Evolutionary conservation across 2,888 invertebrate species (phyloP), one percentile per base, ranked within the genome.

Genomic region (Alsophila aescularia): DNA sequence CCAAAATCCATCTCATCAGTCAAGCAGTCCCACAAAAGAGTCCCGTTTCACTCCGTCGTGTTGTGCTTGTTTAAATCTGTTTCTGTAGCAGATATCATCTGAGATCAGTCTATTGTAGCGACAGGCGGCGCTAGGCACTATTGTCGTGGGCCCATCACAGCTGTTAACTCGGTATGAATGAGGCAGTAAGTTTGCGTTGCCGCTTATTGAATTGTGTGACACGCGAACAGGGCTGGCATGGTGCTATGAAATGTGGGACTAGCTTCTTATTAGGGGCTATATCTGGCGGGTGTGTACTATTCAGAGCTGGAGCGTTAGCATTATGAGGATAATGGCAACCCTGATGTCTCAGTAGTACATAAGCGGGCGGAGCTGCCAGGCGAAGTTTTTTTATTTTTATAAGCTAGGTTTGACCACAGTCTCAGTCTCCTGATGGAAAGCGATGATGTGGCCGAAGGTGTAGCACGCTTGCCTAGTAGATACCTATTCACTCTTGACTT

Each of bases 131-230:
- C 24, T 24, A 24, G 24, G 52, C 55, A 45, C 62, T 58, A 67
- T 75, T 76, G 74, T 70, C 59, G 66, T 37, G 50, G 60, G 42
- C 65, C 67, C 66, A 65, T 69, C 68, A 64, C 58, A 65, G 64
- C 76, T 58, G 65, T 63, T 73, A 73, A 78, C 74, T 73, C 64
- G 72, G 67, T 70, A 60, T 75, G 77, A 81, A 77, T 77, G 76
- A 72, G 62, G 60, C 54, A 60, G 66, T 70, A 60, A 68, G 69
- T 73, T 72, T 64, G 72, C 70, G 72, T 70, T 58, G 51, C 35
- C 61, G 62, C 64, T 76, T 75, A 83, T 83, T 82, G 81, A 80
- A 79, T 81, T 81, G 83, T 75, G 69, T 80, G 81, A 75, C 77
- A 81, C 75, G 78, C 77, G 61, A 75, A 71, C 70, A 61, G 58